Evolutionary conservation across 2,888 invertebrate species (phyloP).

Genomic region (Digitonthophagus gazella): DNA sequence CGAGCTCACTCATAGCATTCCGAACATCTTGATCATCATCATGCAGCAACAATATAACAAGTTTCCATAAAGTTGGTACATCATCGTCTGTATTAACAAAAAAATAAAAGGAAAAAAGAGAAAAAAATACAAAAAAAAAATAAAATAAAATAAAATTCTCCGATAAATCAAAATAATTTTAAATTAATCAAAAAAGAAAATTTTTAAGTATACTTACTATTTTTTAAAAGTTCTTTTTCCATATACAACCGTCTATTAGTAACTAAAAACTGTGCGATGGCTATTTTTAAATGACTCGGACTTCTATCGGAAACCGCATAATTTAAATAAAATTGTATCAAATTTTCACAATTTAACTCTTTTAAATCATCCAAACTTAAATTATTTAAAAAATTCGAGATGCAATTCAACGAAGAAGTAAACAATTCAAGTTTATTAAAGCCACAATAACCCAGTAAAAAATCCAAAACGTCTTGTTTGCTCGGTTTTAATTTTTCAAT

Average conservation of each 20-base stretch:
- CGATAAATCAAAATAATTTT: background rate
- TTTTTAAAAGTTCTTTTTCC: constrained; percentile 16
- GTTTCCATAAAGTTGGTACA: constrained; percentile 43
- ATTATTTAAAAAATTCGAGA: constrained; percentile 40
- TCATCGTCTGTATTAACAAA: constrained; percentile 20
- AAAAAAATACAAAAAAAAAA: background rate
- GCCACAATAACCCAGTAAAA: constrained; percentile 38
- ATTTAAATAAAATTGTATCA: constrained; percentile 39
- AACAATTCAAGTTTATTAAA: constrained; percentile 42
- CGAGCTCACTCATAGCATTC: constrained; percentile 42
- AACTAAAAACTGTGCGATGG: constrained; percentile 39
- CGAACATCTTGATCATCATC: constrained; percentile 55
- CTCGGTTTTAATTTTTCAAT: constrained; percentile 38
- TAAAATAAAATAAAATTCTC: background rate
- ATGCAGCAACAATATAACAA: constrained; percentile 54
- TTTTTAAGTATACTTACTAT: constrained; percentile 19
- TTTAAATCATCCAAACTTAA: constrained; percentile 33
- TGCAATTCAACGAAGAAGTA: constrained; percentile 41
- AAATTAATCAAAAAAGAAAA: background rate
- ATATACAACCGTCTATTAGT: constrained; percentile 33
- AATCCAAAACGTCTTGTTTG: constrained; percentile 41
- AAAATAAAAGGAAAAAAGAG: constrained; percentile 1
- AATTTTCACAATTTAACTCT: constrained; percentile 28
- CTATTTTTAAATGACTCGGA: constrained; percentile 39
- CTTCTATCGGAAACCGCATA: constrained; percentile 37